Percentiles rank a stretch among this genome's conserved stretches.
Evolutionary conservation across 30 jellyfish, hydroid and myxozoan species (phyloP).

Genomic region (Cassiopea xamachana): DNA sequence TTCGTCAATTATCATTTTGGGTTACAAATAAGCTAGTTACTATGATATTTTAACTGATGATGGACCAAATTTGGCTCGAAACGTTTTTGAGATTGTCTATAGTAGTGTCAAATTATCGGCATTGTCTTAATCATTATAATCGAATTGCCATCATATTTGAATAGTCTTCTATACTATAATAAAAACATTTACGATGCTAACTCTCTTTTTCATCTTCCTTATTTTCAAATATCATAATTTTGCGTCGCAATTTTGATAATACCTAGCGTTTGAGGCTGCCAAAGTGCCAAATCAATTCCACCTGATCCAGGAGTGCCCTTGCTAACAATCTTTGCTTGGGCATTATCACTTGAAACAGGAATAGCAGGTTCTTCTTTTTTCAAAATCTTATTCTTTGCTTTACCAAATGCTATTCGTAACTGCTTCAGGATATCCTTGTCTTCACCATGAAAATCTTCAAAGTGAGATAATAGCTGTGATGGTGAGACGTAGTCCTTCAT

Average conservation of each 20-base stretch:
- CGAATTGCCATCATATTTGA: too few relatives aligned
- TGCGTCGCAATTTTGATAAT: neutral
- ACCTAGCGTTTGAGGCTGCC: constrained; percentile 94
- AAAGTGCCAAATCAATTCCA: constrained; percentile 85
- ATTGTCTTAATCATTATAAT: too few relatives aligned
- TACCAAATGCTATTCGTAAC: constrained; percentile 90
- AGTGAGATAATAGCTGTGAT: constrained; percentile 81
- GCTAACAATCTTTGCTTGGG: constrained; percentile 31
- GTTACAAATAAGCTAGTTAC: too few relatives aligned
- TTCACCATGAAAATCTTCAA: constrained; percentile 85
- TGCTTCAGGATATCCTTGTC: constrained; percentile 84
- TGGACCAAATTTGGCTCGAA: too few relatives aligned
- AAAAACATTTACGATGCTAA: too few relatives aligned
- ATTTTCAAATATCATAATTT: neutral
- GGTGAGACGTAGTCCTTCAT: constrained; percentile 89
- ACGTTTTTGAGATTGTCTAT: too few relatives aligned
- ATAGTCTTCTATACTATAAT: too few relatives aligned
- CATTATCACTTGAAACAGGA: neutral
- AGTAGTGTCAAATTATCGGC: too few relatives aligned
- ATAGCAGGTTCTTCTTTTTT: constrained; percentile 60
- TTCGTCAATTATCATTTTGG: too few relatives aligned
- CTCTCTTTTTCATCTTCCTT: neutral
- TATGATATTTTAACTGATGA: too few relatives aligned
- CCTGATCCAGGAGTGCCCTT: constrained; percentile 95
- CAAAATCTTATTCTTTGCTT: constrained; percentile 83